These are phyloP conservation scores for Dicrurus megarhynchus DNA, from an alignment of 2,113 vertebrate genomes.

Conservation along the genomic window DNA sequence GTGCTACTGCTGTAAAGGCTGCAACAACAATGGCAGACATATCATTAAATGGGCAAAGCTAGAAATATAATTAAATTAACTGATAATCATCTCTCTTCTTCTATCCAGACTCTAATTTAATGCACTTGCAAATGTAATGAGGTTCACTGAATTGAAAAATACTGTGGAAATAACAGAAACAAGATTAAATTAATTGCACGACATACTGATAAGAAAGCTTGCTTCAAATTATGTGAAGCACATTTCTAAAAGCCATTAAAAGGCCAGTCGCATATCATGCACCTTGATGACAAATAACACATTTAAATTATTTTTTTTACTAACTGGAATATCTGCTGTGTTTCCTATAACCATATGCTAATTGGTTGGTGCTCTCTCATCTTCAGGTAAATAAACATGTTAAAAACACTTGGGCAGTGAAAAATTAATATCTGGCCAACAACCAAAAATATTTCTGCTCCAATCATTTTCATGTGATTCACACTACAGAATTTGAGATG, in stretches of 20 bases:
- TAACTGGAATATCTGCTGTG: background rate
- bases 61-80: slow-evolving; percentile 83
- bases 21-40: slow-evolving; percentile 72
- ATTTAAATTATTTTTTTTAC: background rate
- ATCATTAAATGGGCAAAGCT: slow-evolving; percentile 72
- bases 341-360: background rate
- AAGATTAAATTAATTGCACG: slow-evolving; percentile 83
- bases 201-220: slow-evolving; percentile 76
- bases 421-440: background rate
- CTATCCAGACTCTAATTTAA: slow-evolving; percentile 77
- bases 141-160: slow-evolving; percentile 74
- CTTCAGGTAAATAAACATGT: slow-evolving; percentile 24
- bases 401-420: background rate
- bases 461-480: background rate
- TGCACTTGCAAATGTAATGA: slow-evolving; percentile 79
- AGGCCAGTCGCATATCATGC: slow-evolving; percentile 9
- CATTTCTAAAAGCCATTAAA: slow-evolving; percentile 44
- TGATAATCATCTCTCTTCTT: slow-evolving; percentile 78
- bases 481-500: background rate
- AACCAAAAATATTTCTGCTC: background rate
- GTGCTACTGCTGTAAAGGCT: slow-evolving; percentile 33
- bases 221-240: slow-evolving; percentile 33
- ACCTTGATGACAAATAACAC: slow-evolving; percentile 46
- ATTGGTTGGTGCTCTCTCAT: background rate
- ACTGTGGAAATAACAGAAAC: slow-evolving; percentile 80